Evolutionary conservation across 37 sponge, comb jelly and placozoan species (phyloP).

Genomic region (Haliclona indistincta): DNA sequence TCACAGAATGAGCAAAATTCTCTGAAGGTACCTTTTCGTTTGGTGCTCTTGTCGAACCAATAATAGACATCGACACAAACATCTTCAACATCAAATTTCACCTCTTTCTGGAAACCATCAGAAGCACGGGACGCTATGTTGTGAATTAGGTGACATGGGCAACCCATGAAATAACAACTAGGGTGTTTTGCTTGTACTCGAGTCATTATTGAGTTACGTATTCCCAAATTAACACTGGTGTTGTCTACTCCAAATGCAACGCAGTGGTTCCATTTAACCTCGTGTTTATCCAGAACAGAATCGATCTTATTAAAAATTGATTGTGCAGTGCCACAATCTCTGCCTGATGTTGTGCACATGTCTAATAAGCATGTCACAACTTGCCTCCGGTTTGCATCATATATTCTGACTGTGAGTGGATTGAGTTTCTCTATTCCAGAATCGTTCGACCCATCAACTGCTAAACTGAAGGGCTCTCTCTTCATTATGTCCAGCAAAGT

Average conservation of each 20-base stretch:
- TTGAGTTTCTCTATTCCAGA: constrained; percentile 49
- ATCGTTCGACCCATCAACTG: constrained; percentile 63
- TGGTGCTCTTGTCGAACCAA: constrained; percentile 61
- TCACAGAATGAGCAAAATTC: constrained; percentile 61
- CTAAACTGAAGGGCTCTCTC: constrained; percentile 16
- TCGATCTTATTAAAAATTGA: constrained; percentile 50
- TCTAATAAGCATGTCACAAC: constrained; percentile 45
- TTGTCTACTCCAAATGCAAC: constrained; percentile 55
- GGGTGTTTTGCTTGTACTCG: constrained; percentile 14
- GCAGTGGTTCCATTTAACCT: constrained; percentile 50
- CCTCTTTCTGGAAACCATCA: constrained; percentile 1
- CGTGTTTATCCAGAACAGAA: constrained; percentile 14
- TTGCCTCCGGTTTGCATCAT: constrained; percentile 17
- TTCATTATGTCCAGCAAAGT: constrained; percentile 47
- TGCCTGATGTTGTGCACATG: constrained; percentile 56
- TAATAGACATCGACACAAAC: constrained; percentile 38
- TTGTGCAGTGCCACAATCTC: constrained; percentile 35
- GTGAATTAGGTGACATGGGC: constrained; percentile 30
- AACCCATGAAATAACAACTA: constrained; percentile 34
- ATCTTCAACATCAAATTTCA: constrained; percentile 58
- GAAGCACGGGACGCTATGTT: constrained; percentile 31
- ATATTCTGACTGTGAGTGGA: constrained; percentile 57
- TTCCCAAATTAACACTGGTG: constrained; percentile 34
- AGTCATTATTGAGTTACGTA: constrained; percentile 41
- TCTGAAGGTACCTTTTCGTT: constrained; percentile 24